Percentiles rank a stretch among this genome's conserved stretches.
phyloP scores from a whole-genome alignment of 2,888 invertebrate species.

The Oscheius sp. region DNA sequence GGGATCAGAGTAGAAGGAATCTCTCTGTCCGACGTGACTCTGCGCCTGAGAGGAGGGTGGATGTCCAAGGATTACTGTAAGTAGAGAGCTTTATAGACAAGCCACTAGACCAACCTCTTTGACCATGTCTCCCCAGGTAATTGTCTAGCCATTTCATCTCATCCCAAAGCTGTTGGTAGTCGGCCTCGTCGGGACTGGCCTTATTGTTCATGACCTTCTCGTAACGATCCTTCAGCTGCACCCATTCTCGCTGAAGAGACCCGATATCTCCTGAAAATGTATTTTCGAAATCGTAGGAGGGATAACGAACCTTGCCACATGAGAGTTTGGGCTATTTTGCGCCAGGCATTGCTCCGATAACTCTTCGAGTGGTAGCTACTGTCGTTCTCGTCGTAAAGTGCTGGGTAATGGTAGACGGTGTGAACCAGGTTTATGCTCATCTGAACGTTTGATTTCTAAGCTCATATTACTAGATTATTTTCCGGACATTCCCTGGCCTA shows the following conservation, averaged over 20 bases:
- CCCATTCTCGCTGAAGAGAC: slow-evolving; percentile 22
- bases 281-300: background rate
- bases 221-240: slow-evolving; percentile 19
- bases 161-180: slow-evolving; percentile 16
- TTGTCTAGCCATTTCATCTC: slow-evolving; percentile 6
- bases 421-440: slow-evolving; percentile 6
- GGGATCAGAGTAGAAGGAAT: slow-evolving; percentile 22
- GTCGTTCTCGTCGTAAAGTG: slow-evolving; percentile 22
- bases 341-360: slow-evolving; percentile 8
- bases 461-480: too few species aligned
- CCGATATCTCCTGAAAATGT: slow-evolving; percentile 9
- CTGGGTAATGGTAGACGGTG: slow-evolving; percentile 19
- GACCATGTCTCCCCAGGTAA: background rate
- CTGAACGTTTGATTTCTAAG: background rate
- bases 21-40: slow-evolving; percentile 16
- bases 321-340: slow-evolving; percentile 20
- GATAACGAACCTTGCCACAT: slow-evolving; percentile 8
- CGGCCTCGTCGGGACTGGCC: slow-evolving; percentile 1
- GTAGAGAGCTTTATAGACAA: background rate
- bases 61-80: background rate
- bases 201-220: slow-evolving; percentile 3
- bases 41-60: slow-evolving; percentile 9
- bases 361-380: slow-evolving; percentile 5
- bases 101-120: background rate
- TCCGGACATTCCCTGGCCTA: too few species aligned